Base-by-base conservation (phyloP, 2,888 invertebrate genomes). In the Andrena bicolor region DNA sequence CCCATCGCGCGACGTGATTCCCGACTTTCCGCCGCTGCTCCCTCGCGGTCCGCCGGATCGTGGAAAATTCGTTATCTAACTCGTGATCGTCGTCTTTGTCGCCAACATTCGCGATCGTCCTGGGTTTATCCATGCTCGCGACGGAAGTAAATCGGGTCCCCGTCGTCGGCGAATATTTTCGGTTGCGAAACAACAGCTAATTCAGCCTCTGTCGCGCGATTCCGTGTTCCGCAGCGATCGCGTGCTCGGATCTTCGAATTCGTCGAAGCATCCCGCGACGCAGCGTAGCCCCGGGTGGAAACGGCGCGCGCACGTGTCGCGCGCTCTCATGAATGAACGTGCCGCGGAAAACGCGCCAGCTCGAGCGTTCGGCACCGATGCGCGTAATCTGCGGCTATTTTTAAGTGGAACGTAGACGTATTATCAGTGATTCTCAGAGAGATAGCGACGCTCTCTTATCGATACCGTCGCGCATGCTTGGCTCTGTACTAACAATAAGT, bases 311-410 rank as follows among this genome's bases (percentile, higher is more conserved):
- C 86, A 86, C 86, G 79, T 82, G 85, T 80, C 76, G 56, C 76
- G 48, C 58, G 65, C 61, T 75, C 64, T 88, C 75, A 88, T 88
- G 88, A 88, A 88, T 88, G 88, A 88, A 88, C 77, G 63, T 30
- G 70, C 16, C 64, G 76, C 70, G 26, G 68, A 77, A 82, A 77
- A 75, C 71, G 63, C 79, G 73, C 49, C 76, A 73, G 35, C 71
- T 63, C 77, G 63, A 66, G 76, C 35, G 51, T 75, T 65, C 72
- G 65, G 32, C 56, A 26, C 41, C 51, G 75, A 49, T 70, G 75
- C 83, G 66, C 68, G 75, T 85, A 82, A 86, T 85, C 76, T 66
- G 51, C 20, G 64, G 80, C 71, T 88, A 88, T 88, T 88, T 88
- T 88, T 88, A 88, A 88, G 75, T 75, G 79, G 75, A 74, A 69